phyloP scores from a whole-genome alignment of 2,113 vertebrate species.

The Holacanthus passer region DNA sequence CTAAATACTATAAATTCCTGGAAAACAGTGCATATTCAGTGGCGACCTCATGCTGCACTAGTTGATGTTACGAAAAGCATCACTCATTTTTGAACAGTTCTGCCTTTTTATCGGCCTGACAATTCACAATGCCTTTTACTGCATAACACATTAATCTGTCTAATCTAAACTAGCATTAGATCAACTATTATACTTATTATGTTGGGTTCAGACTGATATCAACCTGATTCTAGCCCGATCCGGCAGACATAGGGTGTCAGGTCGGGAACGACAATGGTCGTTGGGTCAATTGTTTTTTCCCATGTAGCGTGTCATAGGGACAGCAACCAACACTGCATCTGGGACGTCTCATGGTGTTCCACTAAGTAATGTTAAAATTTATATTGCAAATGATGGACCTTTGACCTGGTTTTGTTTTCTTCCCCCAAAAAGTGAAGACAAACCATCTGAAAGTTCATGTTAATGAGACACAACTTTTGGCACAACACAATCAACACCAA shows the following conservation, averaged over 20 bases:
- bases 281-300: no score
- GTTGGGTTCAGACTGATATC: no score
- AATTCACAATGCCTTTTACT: no score
- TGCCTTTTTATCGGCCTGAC: background rate
- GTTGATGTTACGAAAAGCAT: background rate
- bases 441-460: background rate
- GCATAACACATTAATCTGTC: no score
- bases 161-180: no score
- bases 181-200: no score
- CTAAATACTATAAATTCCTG: background rate
- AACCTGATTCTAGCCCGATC: no score
- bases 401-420: background rate
- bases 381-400: background rate
- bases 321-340: no score
- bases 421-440: background rate
- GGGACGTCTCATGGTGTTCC: no score
- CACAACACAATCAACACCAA: background rate
- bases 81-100: background rate
- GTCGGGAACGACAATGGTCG: no score
- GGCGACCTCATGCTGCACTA: background rate
- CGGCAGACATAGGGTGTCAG: no score
- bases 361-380: background rate
- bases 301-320: no score
- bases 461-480: background rate
- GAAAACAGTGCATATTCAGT: background rate